These are phyloP conservation scores for Bos javanicus DNA, from an alignment of 2,113 vertebrate species.

Conservation along the genomic window DNA sequence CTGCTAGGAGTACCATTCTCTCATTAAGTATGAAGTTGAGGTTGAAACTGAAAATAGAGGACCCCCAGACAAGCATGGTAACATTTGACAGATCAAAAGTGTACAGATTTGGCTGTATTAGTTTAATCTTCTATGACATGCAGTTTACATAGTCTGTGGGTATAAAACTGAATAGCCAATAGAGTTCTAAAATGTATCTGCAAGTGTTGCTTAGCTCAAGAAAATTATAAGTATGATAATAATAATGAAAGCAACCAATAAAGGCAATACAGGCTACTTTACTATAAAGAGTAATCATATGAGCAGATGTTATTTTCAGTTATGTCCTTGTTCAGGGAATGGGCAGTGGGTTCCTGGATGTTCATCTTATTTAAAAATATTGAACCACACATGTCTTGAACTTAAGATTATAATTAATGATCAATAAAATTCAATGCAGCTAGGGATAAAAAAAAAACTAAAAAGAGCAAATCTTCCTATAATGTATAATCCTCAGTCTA, in stretches of 20 bases:
- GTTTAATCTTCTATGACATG: background rate
- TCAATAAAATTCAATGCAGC: background rate
- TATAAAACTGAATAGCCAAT: background rate
- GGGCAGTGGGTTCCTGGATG: no score
- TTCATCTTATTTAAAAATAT: conserved; percentile 26
- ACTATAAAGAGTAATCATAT: background rate
- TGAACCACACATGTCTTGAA: background rate
- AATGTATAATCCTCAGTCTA: background rate
- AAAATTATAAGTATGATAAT: background rate
- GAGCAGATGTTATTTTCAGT: background rate
- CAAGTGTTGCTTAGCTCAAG: background rate
- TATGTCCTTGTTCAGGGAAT: background rate
- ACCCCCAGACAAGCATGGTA: background rate
- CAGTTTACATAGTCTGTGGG: background rate
- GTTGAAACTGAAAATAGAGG: background rate
- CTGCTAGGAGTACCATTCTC: background rate
- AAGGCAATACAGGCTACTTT: background rate
- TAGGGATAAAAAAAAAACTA: background rate
- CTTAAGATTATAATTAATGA: background rate
- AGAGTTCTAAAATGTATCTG: background rate
- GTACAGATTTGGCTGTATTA: background rate
- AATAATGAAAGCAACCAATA: background rate
- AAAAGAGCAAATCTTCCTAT: background rate
- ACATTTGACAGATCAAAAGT: background rate
- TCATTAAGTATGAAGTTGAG: background rate